Percentiles rank a stretch among this genome's conserved stretches.
Conservation (phyloP, 92 coral and sea anemone genomes). For the Phenganax subtilis region DNA sequence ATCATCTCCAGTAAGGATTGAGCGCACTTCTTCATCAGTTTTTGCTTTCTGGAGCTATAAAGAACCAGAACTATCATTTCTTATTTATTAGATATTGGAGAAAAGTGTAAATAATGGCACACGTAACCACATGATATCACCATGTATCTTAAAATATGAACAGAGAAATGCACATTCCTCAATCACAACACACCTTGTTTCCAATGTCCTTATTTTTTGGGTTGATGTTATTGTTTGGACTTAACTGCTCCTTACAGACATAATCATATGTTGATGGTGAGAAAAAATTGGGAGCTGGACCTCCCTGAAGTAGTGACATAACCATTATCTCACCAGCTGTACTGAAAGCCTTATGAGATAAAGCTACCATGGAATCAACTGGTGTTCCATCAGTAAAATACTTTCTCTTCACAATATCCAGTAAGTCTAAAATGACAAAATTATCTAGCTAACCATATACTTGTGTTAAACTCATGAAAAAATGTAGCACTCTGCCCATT, state of each 20-base stretch:
- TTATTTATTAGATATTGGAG: too few relatives aligned
- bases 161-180: too few relatives aligned
- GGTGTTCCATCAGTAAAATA: slow-evolving; percentile 46
- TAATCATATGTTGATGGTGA: slow-evolving; percentile 27
- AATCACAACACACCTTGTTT: not conserved
- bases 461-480: not conserved
- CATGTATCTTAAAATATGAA: too few relatives aligned
- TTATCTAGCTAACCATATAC: not conserved
- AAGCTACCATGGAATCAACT: slow-evolving; percentile 45
- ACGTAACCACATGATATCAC: too few relatives aligned
- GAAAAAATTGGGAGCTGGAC: slow-evolving; percentile 58
- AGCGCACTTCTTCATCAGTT: slow-evolving; percentile 50
- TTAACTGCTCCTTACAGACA: not conserved
- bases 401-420: slow-evolving; percentile 43
- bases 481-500: not conserved
- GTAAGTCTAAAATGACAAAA: slow-evolving; percentile 41
- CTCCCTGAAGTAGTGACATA: slow-evolving; percentile 58
- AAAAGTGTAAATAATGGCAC: too few relatives aligned
- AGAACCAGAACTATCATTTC: not conserved
- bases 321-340: slow-evolving; percentile 44
- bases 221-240: not conserved
- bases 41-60: slow-evolving; percentile 48
- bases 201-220: not conserved
- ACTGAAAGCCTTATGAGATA: slow-evolving; percentile 34
- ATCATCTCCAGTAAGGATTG: slow-evolving; percentile 41